These are phyloP conservation scores for Iselma pallidipennis DNA, from an alignment of 2,888 invertebrate genomes.

Conservation along the genomic window DNA sequence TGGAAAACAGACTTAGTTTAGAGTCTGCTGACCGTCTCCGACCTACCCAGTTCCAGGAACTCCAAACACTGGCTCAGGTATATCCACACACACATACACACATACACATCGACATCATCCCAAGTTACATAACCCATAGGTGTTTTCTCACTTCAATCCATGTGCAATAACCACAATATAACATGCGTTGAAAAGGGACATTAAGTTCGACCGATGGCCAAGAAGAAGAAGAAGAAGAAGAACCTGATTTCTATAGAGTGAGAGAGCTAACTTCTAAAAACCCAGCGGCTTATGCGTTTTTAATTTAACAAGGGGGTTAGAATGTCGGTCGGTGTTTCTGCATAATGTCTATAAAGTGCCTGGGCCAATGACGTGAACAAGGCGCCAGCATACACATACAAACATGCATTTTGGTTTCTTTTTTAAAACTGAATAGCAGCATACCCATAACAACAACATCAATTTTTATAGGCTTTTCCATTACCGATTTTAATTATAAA, in stretches of 20 bases:
- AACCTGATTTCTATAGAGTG: slow-evolving; percentile 5
- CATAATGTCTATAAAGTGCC: slow-evolving; percentile 8
- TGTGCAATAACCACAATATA: slow-evolving; percentile 11
- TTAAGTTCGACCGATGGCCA: slow-evolving; percentile 12
- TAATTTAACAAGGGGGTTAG: slow-evolving; percentile 20
- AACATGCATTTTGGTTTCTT: not conserved
- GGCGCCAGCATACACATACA: not conserved
- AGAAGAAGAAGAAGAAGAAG: too few relatives aligned
- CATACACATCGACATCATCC: slow-evolving; percentile 18
- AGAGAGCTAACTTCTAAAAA: not conserved
- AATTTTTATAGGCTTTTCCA: not conserved
- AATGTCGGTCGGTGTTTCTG: slow-evolving; percentile 19
- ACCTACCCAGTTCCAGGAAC: slow-evolving; percentile 49
- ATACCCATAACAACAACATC: not conserved
- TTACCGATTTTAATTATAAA: too few relatives aligned
- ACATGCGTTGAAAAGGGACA: slow-evolving; percentile 8
- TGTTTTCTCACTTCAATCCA: slow-evolving; percentile 33
- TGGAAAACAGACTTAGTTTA: slow-evolving; percentile 32
- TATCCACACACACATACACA: slow-evolving; percentile 11
- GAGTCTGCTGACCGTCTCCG: slow-evolving; percentile 50
- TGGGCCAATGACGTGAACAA: not conserved
- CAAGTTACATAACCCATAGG: slow-evolving; percentile 37
- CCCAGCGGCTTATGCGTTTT: slow-evolving; percentile 10
- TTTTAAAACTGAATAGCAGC: not conserved
- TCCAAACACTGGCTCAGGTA: slow-evolving; percentile 43